These are phyloP conservation scores for Suillia variegata DNA, from an alignment of 2,888 invertebrate genomes.

Conservation along the genomic window DNA sequence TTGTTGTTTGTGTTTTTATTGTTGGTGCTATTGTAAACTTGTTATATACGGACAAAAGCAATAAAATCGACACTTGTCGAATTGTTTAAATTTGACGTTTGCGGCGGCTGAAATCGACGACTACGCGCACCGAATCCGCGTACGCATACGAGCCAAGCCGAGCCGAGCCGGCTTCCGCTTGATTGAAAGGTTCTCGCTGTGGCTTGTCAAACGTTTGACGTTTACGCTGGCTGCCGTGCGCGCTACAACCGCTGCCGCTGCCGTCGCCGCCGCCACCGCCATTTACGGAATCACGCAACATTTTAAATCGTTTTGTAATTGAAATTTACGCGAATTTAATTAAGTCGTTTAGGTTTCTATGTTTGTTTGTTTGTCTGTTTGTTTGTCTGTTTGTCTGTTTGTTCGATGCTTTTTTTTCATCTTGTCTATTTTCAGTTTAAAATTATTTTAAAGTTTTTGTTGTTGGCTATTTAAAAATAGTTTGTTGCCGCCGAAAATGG, in stretches of 20 bases:
- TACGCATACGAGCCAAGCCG: neutral
- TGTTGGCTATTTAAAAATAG: neutral
- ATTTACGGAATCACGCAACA: conserved; percentile 15
- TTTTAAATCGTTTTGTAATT: conserved; percentile 22
- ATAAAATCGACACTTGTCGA: conserved; percentile 8
- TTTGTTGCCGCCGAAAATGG: neutral
- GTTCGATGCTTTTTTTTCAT: neutral
- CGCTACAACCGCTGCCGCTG: neutral
- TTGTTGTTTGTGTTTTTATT: too few relatives aligned
- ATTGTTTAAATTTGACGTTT: neutral
- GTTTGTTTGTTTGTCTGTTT: neutral
- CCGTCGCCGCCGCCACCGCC: neutral
- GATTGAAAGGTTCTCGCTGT: conserved; percentile 22
- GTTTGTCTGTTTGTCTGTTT: neutral
- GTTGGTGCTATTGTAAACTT: too few relatives aligned
- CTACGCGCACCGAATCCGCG: neutral
- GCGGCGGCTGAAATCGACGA: neutral
- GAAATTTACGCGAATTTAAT: conserved; percentile 37
- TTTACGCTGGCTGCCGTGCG: neutral
- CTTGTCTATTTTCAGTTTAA: neutral
- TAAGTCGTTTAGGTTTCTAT: conserved; percentile 31
- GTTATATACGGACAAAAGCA: too few relatives aligned
- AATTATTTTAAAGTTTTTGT: neutral
- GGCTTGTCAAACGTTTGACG: conserved; percentile 16
- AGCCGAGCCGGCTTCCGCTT: neutral